phyloP scores from a whole-genome alignment of 2,888 invertebrate genomes.

The Diabrotica balteata region DNA sequence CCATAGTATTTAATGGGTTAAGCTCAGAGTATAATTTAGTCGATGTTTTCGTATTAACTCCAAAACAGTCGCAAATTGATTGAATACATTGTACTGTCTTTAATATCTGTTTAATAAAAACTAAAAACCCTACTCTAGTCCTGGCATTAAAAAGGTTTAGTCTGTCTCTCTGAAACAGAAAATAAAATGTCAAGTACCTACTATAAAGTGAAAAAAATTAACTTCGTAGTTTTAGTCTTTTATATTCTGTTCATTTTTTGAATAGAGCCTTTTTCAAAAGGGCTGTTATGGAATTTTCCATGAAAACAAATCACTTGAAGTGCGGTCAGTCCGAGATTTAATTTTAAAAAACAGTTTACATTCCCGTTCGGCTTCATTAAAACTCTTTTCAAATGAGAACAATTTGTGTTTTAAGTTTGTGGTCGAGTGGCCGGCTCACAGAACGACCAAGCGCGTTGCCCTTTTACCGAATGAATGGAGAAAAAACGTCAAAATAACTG shows the following conservation, averaged over 20 bases:
- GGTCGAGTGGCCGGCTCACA: slow-evolving; percentile 7
- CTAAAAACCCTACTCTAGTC: too few relatives aligned
- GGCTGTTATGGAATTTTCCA: slow-evolving; percentile 36
- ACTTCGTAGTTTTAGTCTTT: slow-evolving; percentile 40
- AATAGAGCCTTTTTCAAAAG: slow-evolving; percentile 31
- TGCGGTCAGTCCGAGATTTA: slow-evolving; percentile 37
- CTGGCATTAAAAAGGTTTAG: too few relatives aligned
- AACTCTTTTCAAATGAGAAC: slow-evolving; percentile 31
- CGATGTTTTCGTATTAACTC: too few relatives aligned
- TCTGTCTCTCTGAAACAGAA: slow-evolving; percentile 44
- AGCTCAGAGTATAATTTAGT: too few relatives aligned
- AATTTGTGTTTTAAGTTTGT: slow-evolving; percentile 28
- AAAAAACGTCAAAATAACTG: not conserved
- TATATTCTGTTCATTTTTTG: slow-evolving; percentile 40
- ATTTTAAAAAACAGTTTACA: slow-evolving; percentile 42
- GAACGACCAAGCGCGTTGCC: slow-evolving; percentile 1
- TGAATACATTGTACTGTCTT: too few relatives aligned
- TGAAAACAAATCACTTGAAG: slow-evolving; percentile 38
- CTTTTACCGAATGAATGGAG: not conserved
- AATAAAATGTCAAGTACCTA: slow-evolving; percentile 44
- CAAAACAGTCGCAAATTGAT: too few relatives aligned
- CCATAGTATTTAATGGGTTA: too few relatives aligned
- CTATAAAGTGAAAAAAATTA: slow-evolving; percentile 26
- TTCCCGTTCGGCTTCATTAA: slow-evolving; percentile 34
- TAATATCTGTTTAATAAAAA: too few relatives aligned